phyloP scores from a whole-genome alignment of 2,797 vertebrate genomes.

The Cyclopterus lumpus region DNA sequence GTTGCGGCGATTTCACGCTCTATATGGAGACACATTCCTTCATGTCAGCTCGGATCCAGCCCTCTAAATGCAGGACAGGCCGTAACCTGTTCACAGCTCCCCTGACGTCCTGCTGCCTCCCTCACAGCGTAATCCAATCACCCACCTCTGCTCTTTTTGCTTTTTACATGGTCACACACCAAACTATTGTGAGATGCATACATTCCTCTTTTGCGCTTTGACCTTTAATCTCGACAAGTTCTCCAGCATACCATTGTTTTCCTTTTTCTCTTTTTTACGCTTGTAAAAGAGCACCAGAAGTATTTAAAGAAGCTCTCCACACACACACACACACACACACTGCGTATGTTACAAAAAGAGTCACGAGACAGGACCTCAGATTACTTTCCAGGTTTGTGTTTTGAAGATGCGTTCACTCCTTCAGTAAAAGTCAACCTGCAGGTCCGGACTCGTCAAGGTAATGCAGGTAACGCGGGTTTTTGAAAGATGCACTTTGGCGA shows the following conservation, averaged over 20 bases:
- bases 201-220: conserved; percentile 2
- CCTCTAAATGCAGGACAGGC: conserved; percentile 65
- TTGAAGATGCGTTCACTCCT: conserved; percentile 7
- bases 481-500: conserved; percentile 20
- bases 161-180: conserved; percentile 24
- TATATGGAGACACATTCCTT: conserved; percentile 69
- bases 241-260: neutral
- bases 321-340: neutral
- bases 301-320: conserved; percentile 9
- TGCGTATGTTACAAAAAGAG: neutral
- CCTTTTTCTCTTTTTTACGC: neutral
- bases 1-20: conserved; percentile 61
- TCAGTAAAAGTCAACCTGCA: conserved; percentile 34
- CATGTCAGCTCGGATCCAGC: conserved; percentile 60
- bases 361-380: conserved; percentile 7
- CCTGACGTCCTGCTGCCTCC: conserved; percentile 38
- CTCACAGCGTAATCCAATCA: conserved; percentile 38
- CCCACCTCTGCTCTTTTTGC: conserved; percentile 17
- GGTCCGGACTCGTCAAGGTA: conserved; percentile 34
- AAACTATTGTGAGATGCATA: conserved; percentile 5
- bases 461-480: conserved; percentile 34
- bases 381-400: neutral
- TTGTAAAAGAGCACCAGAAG: neutral
- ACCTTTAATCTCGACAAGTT: neutral
- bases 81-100: conserved; percentile 62